Evolutionary conservation across 2,113 vertebrate genomes (phyloP).

Genomic region (Pachycephala philippinensis): DNA sequence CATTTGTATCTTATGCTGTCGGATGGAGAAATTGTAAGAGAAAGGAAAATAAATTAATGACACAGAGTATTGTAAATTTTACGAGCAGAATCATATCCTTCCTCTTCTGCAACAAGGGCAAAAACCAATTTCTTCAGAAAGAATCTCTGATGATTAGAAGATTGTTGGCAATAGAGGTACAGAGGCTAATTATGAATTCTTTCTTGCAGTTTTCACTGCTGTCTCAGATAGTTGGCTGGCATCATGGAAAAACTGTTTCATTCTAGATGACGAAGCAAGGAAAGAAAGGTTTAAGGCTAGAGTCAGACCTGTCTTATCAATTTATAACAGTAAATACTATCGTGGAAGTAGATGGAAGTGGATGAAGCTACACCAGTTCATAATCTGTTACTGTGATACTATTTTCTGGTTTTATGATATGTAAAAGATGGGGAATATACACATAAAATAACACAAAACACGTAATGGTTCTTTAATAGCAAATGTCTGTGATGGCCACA

Average conservation of each 20-base stretch:
- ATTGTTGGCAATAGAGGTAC: neutral
- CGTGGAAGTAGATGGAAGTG: neutral
- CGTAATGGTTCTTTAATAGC: neutral
- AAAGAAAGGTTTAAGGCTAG: neutral
- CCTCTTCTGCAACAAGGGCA: neutral
- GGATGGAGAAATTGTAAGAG: neutral
- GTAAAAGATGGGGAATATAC: neutral
- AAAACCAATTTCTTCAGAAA: neutral
- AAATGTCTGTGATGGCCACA: neutral
- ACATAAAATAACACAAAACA: neutral
- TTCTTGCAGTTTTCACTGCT: neutral
- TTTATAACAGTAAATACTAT: neutral
- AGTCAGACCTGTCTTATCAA: neutral
- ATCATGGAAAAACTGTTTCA: neutral
- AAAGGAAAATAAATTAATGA: neutral
- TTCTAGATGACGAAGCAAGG: neutral
- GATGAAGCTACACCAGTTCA: neutral
- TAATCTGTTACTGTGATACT: neutral
- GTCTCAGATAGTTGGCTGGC: neutral
- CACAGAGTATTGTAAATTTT: neutral
- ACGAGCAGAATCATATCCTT: neutral
- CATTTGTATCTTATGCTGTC: neutral
- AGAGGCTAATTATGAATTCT: neutral
- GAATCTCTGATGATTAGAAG: neutral
- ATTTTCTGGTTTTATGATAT: neutral